Base-by-base conservation (phyloP, 2,888 invertebrate species). In the Erannis defoliaria region DNA sequence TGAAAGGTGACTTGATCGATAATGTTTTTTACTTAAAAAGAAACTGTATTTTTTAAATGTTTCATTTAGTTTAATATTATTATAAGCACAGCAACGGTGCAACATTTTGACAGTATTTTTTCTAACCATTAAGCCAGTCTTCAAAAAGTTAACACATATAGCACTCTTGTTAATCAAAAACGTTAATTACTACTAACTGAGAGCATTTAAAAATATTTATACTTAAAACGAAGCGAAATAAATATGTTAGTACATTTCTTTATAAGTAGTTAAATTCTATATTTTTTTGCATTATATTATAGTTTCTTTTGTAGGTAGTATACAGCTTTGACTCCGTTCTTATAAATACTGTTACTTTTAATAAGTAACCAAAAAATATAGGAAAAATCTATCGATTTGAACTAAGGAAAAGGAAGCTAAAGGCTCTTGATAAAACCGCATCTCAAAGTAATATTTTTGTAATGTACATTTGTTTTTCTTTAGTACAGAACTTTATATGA, bases 191-290 rank as follows among this genome's bases (percentile, higher is more conserved):
- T 64, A 71, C 57, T 65, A 56, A 56, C 55, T 62, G 62, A 56
- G 59, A 64, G 59, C 59, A 46, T 50, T 45, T 48, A 23, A 60
- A 66, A 66, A 60, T 40, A 45, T 51, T 45, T 64, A 57, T 63
- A 77, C 80, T 83, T 86, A 78, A 78, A 75, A 66, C 74, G 75
- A 89, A 88, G 88, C 89, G 57, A 87, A 90, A 91, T 90, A 91
- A 91, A 91, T 91, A 91, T 82, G 84, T 91, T 90, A 90, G 85
- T 80, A 75, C 68, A 76, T 73, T 62, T 74, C 70, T 76, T 76
- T 74, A 79, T 68, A 75, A 72, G 67, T 79, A 75, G 75, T 76
- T 79, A 81, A 72, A 79, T 74, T 75, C 72, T 77, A 72, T 74
- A 73, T 62, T 69, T 67, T 66, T 68, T 67, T 64, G 38, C 46